These are phyloP conservation scores for Bombus waltoni DNA, from an alignment of 1,140 invertebrate genomes.

Conservation along the genomic window DNA sequence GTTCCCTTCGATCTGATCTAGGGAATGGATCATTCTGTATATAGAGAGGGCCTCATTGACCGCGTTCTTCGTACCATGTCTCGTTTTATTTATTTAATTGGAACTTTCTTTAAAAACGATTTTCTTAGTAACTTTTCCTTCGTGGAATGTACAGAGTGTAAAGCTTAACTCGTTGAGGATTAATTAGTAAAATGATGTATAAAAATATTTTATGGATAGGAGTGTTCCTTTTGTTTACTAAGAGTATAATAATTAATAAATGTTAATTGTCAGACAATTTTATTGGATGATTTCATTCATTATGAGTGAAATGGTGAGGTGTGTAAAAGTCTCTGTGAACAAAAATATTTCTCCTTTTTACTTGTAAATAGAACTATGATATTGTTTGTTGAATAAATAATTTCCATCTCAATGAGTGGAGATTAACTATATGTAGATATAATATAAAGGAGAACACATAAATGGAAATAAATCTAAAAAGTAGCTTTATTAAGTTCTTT, in stretches of 20 bases:
- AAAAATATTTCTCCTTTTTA: neutral
- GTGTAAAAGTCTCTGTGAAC: neutral
- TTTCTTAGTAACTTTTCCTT: neutral
- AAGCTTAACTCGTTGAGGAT: neutral
- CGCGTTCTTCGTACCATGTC: neutral
- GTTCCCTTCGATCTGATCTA: neutral
- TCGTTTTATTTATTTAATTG: constrained; percentile 15
- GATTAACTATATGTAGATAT: neutral
- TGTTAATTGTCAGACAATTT: neutral
- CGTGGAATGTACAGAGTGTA: neutral
- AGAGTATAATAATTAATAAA: neutral
- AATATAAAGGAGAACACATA: neutral
- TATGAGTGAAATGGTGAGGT: neutral
- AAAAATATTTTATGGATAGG: neutral
- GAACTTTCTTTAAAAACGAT: neutral
- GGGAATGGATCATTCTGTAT: neutral
- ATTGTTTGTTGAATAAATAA: neutral
- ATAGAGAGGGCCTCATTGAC: constrained; percentile 17
- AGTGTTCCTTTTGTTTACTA: neutral
- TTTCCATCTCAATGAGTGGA: neutral
- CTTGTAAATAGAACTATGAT: neutral
- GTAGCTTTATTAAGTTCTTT: too few relatives aligned
- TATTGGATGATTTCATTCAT: too few relatives aligned
- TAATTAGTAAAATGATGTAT: neutral
- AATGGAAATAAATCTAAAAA: too few relatives aligned